Percentiles rank a stretch among this genome's conserved stretches.
phyloP scores from a whole-genome alignment of 2,797 vertebrate genomes.

The Microcaecilia unicolor region DNA sequence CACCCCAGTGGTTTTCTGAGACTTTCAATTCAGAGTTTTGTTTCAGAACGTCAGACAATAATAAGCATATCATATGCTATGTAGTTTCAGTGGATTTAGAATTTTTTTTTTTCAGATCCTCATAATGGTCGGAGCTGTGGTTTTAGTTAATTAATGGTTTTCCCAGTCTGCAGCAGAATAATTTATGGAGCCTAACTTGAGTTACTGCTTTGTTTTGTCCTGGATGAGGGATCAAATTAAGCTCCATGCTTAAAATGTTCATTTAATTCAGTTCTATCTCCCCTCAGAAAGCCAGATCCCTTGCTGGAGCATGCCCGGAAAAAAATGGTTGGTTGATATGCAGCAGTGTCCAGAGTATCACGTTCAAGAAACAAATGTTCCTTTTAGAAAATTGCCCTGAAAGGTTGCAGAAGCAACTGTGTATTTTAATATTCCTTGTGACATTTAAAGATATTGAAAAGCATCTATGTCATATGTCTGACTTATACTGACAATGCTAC shows the following conservation, averaged over 20 bases:
- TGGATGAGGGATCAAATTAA: neutral
- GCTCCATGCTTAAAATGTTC: neutral
- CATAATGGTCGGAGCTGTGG: no score
- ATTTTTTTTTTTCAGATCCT: no score
- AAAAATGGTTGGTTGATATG: constrained; percentile 7
- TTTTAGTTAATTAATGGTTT: no score
- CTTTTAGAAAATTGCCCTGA: constrained; percentile 7
- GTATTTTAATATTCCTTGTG: neutral
- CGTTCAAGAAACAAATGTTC: neutral
- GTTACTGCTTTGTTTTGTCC: neutral
- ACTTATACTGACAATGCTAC: no score
- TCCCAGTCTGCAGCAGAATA: no score
- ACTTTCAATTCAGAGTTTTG: no score
- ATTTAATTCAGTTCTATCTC: neutral
- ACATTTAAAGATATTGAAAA: neutral
- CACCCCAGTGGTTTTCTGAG: no score
- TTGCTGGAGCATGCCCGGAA: neutral
- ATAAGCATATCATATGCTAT: no score
- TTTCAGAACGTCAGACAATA: no score
- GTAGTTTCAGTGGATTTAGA: no score
- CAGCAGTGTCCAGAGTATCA: constrained; percentile 1
- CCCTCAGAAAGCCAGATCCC: constrained; percentile 8
- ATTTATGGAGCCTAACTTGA: neutral
- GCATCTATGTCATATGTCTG: no score
- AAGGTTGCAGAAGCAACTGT: constrained; percentile 14